Evolutionary conservation across 1,140 invertebrate species (phyloP).

Genomic region (Pararge aegeria): DNA sequence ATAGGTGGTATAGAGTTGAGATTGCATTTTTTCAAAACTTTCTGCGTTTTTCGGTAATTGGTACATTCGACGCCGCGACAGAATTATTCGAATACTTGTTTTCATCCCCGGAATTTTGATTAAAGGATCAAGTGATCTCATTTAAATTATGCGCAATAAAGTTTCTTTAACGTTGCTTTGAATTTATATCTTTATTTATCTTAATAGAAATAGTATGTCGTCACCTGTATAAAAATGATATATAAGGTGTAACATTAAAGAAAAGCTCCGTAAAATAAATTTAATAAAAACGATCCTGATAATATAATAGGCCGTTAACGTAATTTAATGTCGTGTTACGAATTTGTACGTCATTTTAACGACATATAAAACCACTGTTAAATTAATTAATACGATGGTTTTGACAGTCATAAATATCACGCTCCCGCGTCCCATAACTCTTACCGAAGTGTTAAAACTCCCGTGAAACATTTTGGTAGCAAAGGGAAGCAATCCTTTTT

Average conservation of each 20-base stretch:
- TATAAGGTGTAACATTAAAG: constrained; percentile 15
- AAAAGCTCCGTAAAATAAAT: constrained; percentile 14
- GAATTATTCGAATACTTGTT: not conserved
- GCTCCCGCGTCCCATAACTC: constrained; percentile 58
- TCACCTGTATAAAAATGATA: constrained; percentile 2
- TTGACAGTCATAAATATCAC: constrained; percentile 62
- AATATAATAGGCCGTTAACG: constrained; percentile 46
- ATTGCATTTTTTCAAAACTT: constrained; percentile 21
- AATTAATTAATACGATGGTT: constrained; percentile 60
- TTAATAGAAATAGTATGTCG: not conserved
- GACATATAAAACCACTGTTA: constrained; percentile 51
- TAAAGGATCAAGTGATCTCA: not conserved
- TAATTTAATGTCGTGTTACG: constrained; percentile 49
- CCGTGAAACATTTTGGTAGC: constrained; percentile 49
- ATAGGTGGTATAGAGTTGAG: constrained; percentile 31
- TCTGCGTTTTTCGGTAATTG: not conserved
- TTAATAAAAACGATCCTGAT: constrained; percentile 25
- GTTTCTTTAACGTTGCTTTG: not conserved
- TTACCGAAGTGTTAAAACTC: constrained; percentile 46
- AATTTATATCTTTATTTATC: constrained; percentile 1
- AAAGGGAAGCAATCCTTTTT: constrained; percentile 44
- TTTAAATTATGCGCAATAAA: not conserved
- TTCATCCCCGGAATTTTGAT: not conserved
- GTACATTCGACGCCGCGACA: not conserved
- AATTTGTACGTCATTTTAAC: constrained; percentile 53